Conservation (phyloP, 2,113 vertebrate species). For the Pungitius pungitius region DNA sequence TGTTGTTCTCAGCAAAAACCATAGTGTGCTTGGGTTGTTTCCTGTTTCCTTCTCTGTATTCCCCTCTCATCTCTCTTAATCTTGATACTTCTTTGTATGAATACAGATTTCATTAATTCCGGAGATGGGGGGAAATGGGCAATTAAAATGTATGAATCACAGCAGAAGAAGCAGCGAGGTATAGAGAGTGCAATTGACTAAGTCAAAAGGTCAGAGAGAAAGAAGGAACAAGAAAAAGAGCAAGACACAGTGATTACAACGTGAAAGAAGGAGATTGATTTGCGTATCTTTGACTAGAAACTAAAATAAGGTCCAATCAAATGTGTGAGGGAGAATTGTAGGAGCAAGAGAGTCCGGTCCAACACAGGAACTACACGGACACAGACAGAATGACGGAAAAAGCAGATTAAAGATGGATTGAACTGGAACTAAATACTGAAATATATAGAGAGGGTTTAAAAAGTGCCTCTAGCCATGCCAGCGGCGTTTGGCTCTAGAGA, state of each 20-base stretch:
- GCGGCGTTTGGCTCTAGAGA: not conserved
- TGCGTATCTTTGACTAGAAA: constrained; percentile 24
- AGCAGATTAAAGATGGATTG: constrained; percentile 30
- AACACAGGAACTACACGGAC: constrained; percentile 1
- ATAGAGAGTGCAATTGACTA: constrained; percentile 36
- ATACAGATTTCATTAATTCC: constrained; percentile 65
- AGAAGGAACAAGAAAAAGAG: constrained; percentile 47
- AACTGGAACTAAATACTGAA: not conserved
- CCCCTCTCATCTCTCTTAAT: constrained; percentile 32
- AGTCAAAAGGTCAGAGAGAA: constrained; percentile 64
- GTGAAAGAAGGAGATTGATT: constrained; percentile 58
- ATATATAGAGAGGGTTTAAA: not conserved
- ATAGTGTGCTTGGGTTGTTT: constrained; percentile 22
- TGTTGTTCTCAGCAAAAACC: constrained; percentile 35
- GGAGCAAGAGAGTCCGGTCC: constrained; percentile 1
- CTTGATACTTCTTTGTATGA: constrained; percentile 47
- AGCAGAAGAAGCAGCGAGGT: constrained; percentile 30
- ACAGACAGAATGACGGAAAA: not conserved
- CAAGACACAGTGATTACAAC: constrained; percentile 54
- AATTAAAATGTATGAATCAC: constrained; percentile 69
- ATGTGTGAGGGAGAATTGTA: constrained; percentile 27
- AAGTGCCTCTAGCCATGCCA: not conserved
- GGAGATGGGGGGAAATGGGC: constrained; percentile 49
- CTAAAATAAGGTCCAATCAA: constrained; percentile 50
- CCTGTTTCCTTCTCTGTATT: constrained; percentile 12